These are phyloP conservation scores for Epinotia nisella DNA, from an alignment of 2,888 invertebrate species.

Conservation along the genomic window DNA sequence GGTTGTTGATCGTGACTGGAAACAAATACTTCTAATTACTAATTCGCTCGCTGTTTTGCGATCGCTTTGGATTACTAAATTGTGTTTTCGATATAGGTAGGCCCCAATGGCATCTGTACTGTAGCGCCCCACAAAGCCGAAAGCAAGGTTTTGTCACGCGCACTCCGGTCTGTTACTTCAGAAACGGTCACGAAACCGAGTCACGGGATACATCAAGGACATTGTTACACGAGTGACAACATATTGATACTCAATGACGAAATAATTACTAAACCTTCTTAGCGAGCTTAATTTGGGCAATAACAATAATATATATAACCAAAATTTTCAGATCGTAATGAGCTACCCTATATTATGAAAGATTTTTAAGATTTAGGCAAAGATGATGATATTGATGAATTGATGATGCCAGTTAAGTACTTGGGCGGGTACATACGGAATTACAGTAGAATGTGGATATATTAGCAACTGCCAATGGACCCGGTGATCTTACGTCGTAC, in stretches of 20 bases:
- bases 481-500: no score
- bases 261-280: slow-evolving; percentile 41
- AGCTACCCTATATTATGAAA: neutral
- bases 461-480: no score
- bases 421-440: no score
- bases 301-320: no score
- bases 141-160: slow-evolving; percentile 61
- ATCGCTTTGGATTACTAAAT: slow-evolving; percentile 63
- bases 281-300: slow-evolving; percentile 17
- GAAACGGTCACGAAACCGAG: slow-evolving; percentile 64
- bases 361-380: neutral
- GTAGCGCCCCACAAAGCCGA: slow-evolving; percentile 29
- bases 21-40: slow-evolving; percentile 67
- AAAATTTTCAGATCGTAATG: neutral
- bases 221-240: slow-evolving; percentile 32
- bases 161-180: slow-evolving; percentile 37
- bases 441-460: no score
- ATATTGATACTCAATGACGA: slow-evolving; percentile 37
- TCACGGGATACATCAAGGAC: slow-evolving; percentile 54
- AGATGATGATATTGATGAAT: neutral
- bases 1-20: slow-evolving; percentile 65
- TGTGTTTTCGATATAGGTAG: slow-evolving; percentile 52
- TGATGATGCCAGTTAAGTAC: no score
- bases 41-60: slow-evolving; percentile 60
- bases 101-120: slow-evolving; percentile 48